A percentile compares a stretch with the other conserved stretches of the same genome.
These are phyloP conservation scores for Andrena minutula DNA, from an alignment of 2,888 invertebrate species.

Conservation along the genomic window DNA sequence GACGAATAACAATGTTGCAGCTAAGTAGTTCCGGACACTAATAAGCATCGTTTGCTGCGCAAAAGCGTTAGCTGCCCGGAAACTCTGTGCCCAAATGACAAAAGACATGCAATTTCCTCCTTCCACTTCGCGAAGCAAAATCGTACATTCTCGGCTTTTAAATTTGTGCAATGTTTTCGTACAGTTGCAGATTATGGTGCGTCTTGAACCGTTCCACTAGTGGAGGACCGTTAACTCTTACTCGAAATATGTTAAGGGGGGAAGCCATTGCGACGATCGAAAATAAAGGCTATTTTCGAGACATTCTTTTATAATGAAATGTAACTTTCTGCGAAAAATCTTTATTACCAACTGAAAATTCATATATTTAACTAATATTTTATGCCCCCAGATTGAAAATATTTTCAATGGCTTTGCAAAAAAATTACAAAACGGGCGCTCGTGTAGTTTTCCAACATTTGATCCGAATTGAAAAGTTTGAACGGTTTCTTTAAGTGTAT, in stretches of 20 bases:
- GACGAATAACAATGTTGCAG: constrained; percentile 31
- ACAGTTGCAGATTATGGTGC: neutral
- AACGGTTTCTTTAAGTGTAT: too few relatives aligned
- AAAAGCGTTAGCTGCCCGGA: neutral
- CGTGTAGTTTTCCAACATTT: too few relatives aligned
- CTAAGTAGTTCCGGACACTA: constrained; percentile 27
- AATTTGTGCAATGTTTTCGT: neutral
- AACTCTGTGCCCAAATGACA: constrained; percentile 12
- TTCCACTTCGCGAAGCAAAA: neutral
- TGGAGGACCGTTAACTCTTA: neutral
- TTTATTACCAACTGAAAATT: too few relatives aligned
- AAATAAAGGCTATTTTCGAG: too few relatives aligned
- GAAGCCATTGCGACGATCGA: too few relatives aligned
- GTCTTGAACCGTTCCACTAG: neutral
- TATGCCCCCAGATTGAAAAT: too few relatives aligned
- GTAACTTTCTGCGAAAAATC: too few relatives aligned
- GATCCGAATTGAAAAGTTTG: too few relatives aligned
- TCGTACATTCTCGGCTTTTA: neutral
- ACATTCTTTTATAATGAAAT: too few relatives aligned
- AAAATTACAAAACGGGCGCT: too few relatives aligned
- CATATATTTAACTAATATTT: too few relatives aligned
- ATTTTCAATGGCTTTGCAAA: too few relatives aligned
- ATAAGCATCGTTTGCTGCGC: constrained; percentile 17
- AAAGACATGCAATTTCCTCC: constrained; percentile 10
- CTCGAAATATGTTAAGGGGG: neutral